A percentile compares a stretch with the other conserved stretches of the same genome.
phyloP scores from a whole-genome alignment of 35 echinoderm and acorn worm species.

The Apostichopus californicus region DNA sequence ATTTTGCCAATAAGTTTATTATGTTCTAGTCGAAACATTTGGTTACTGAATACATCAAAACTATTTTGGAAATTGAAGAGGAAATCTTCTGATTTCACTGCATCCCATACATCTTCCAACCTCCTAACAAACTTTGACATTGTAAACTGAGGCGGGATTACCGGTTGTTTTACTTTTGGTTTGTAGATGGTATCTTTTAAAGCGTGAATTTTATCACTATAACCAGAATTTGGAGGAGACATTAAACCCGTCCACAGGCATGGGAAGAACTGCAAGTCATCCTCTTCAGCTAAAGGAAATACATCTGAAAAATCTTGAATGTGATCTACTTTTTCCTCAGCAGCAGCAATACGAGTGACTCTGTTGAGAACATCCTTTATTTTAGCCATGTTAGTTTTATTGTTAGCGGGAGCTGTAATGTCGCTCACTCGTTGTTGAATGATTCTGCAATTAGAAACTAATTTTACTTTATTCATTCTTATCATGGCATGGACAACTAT shows the following conservation, averaged over 20 bases:
- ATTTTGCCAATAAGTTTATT: not conserved
- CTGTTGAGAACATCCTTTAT: constrained; percentile 29
- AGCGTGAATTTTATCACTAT: constrained; percentile 19
- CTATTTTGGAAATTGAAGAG: constrained; percentile 58
- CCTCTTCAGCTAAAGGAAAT: not conserved
- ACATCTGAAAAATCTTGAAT: constrained; percentile 21
- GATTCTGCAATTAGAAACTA: too few relatives aligned
- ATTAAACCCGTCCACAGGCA: constrained; percentile 28
- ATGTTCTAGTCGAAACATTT: constrained; percentile 8
- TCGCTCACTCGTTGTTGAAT: too few relatives aligned
- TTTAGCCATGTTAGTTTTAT: too few relatives aligned
- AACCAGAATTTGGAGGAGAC: constrained; percentile 23
- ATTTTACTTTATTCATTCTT: too few relatives aligned
- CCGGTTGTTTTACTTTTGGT: not conserved
- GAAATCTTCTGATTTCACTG: constrained; percentile 49
- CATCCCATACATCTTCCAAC: constrained; percentile 49
- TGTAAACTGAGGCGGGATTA: not conserved
- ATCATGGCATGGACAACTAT: not conserved
- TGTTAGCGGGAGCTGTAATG: too few relatives aligned
- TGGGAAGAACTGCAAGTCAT: constrained; percentile 48
- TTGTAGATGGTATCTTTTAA: constrained; percentile 19
- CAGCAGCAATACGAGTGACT: not conserved
- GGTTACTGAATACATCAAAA: constrained; percentile 7
- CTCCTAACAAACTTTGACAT: not conserved
- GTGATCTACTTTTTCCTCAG: not conserved